Base-by-base conservation (phyloP, 2,888 invertebrate genomes). In the Omphaloscelis lunosa region DNA sequence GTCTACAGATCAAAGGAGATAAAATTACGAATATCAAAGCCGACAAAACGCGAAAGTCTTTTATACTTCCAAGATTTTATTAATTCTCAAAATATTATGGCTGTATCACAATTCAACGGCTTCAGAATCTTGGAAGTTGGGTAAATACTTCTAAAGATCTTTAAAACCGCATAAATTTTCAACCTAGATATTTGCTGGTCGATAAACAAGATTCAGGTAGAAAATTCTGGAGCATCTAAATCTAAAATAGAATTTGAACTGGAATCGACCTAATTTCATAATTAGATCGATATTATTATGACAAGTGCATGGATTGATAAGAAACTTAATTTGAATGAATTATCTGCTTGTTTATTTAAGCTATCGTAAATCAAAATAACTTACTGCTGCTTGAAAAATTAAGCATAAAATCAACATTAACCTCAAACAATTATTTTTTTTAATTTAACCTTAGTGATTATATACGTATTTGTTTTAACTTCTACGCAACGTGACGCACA, bases 181-280 rank as follows among this genome's bases (percentile, higher is more conserved):
- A 82, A 59, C 85, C 84, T 78, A 82, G 59, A 82, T 84, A 74
- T 72, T 62, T 61, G 29, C n/a, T 73, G 12, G 29, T 70, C 39
- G 20, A 70, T 82, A 74, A 82, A 71, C 58, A 62, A 4, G 56
- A 62, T 75, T 69, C 70, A 79, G 69, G 75, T 76, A 75, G 39
- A 27, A 73, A 69, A 69, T 67, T 77, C 59, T 81, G 70, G 71
- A 59, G 51, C 70, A 56, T 53, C 71, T 48, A 39, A 48, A 61
- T 71, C 68, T 41, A 56, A 82, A 78, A 78, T 78, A 78, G 73
- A 65, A 68, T 78, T 39, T 29, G 51, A 58, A 78, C 45, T 73
- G 56, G 48, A 29, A 75, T 72, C 58, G 75, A 76, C 83, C 81
- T 77, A 61, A 72, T 70, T 77, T 67, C 20, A 11, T 69, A 9